Evolutionary conservation across 1,140 invertebrate genomes (phyloP).

Genomic region (Zaprionus lachaisei): DNA sequence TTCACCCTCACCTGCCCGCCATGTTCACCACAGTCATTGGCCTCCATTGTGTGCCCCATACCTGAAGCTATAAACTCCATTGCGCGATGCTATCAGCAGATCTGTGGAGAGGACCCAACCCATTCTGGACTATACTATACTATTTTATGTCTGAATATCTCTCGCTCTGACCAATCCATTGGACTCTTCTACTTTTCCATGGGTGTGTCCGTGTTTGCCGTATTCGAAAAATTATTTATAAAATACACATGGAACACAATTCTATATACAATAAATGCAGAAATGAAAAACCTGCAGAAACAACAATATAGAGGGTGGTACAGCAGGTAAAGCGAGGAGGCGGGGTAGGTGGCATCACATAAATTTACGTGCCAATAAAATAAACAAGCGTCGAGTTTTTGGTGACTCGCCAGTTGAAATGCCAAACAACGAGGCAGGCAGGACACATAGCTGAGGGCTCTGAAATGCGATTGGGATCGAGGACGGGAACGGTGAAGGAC

Average conservation of each 20-base stretch:
- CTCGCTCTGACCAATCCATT: slow-evolving; percentile 16
- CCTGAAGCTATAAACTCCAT: slow-evolving; percentile 27
- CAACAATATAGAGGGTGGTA: neutral
- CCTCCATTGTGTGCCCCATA: slow-evolving; percentile 1
- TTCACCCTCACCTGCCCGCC: slow-evolving; percentile 17
- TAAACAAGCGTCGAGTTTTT: slow-evolving; percentile 78
- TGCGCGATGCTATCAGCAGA: slow-evolving; percentile 28
- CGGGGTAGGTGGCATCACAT: slow-evolving; percentile 48
- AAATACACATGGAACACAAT: slow-evolving; percentile 58
- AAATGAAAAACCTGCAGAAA: slow-evolving; percentile 43
- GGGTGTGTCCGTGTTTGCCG: slow-evolving; percentile 61
- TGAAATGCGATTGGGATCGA: slow-evolving; percentile 3
- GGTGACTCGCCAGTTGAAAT: slow-evolving; percentile 67
- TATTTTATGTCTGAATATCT: slow-evolving; percentile 35
- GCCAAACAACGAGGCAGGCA: slow-evolving; percentile 32
- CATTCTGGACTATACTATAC: neutral
- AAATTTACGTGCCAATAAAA: slow-evolving; percentile 83
- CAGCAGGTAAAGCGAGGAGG: neutral
- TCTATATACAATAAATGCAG: slow-evolving; percentile 59
- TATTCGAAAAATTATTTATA: slow-evolving; percentile 72
- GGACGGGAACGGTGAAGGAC: slow-evolving; percentile 13
- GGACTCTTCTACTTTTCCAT: neutral
- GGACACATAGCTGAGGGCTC: slow-evolving; percentile 28
- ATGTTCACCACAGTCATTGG: neutral
- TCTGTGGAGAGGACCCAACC: neutral